A percentile compares a stretch with the other conserved stretches of the same genome.
phyloP scores from a whole-genome alignment of 2,888 invertebrate species.

The Charanyca ferruginea region DNA sequence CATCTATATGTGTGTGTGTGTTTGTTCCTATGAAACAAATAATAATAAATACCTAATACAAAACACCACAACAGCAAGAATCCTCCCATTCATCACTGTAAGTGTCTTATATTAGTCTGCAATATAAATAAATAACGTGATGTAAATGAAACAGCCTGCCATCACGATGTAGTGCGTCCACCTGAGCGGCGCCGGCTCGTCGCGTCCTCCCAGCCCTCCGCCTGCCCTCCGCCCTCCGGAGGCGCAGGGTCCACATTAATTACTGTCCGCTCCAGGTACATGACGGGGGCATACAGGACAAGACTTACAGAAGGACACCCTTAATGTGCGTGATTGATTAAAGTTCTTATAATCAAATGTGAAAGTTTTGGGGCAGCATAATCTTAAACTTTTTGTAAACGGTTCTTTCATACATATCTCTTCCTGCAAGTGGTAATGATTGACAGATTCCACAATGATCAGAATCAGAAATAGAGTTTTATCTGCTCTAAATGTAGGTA shows the following conservation, averaged over 20 bases:
- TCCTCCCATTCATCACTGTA: no score
- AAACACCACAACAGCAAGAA: no score
- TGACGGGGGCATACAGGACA: constrained; percentile 72
- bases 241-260: constrained; percentile 81
- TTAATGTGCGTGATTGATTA: no score
- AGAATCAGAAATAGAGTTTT: no score
- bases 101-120: background rate
- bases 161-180: constrained; percentile 66
- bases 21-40: background rate
- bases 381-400: background rate
- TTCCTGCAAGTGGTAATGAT: background rate
- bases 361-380: background rate
- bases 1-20: no score
- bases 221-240: constrained; percentile 66
- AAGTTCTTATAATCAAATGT: constrained; percentile 28
- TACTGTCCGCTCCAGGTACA: constrained; percentile 82
- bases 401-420: background rate
- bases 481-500: no score
- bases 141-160: constrained; percentile 16
- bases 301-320: constrained; percentile 60
- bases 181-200: constrained; percentile 81
- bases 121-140: constrained; percentile 16
- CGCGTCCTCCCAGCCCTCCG: constrained; percentile 47
- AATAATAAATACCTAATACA: background rate
- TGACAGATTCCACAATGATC: no score